phyloP scores from a whole-genome alignment of 1,140 invertebrate species.

The Phocides pigmalion region DNA sequence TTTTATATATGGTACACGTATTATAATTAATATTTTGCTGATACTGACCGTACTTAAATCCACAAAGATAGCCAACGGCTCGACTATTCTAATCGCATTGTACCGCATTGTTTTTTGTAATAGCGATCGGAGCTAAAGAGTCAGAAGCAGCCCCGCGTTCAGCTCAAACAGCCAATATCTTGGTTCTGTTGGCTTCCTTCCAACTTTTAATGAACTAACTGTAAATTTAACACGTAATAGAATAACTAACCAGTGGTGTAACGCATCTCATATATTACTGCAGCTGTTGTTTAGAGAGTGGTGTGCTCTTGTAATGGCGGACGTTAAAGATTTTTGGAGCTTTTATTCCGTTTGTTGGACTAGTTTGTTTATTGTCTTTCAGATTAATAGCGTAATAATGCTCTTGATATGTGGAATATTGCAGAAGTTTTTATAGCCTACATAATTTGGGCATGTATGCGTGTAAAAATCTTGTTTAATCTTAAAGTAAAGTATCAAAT shows the following conservation, averaged over 20 bases:
- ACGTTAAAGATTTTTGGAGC: slow-evolving; percentile 21
- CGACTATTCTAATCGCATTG: background rate
- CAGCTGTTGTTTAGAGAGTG: slow-evolving; percentile 25
- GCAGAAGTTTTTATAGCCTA: background rate
- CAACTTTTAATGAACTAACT: slow-evolving; percentile 53
- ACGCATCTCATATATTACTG: slow-evolving; percentile 38
- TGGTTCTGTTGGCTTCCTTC: slow-evolving; percentile 38
- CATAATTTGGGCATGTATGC: too few species aligned
- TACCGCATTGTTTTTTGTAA: background rate
- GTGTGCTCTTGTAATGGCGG: slow-evolving; percentile 16
- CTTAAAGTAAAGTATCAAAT: too few species aligned
- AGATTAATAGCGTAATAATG: slow-evolving; percentile 4
- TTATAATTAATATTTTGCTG: too few species aligned
- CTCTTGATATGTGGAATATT: background rate
- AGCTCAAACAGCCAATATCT: slow-evolving; percentile 46
- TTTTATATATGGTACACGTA: too few species aligned
- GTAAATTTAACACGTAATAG: slow-evolving; percentile 58
- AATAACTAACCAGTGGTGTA: slow-evolving; percentile 55
- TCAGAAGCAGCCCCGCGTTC: slow-evolving; percentile 19
- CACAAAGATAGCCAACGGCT: too few species aligned
- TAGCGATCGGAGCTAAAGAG: slow-evolving; percentile 17
- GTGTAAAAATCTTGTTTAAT: too few species aligned
- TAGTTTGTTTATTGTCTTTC: background rate
- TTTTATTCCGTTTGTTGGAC: slow-evolving; percentile 4
- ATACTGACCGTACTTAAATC: too few species aligned